Base-by-base conservation (phyloP, 1,140 invertebrate genomes). In the Adelges cooleyi region DNA sequence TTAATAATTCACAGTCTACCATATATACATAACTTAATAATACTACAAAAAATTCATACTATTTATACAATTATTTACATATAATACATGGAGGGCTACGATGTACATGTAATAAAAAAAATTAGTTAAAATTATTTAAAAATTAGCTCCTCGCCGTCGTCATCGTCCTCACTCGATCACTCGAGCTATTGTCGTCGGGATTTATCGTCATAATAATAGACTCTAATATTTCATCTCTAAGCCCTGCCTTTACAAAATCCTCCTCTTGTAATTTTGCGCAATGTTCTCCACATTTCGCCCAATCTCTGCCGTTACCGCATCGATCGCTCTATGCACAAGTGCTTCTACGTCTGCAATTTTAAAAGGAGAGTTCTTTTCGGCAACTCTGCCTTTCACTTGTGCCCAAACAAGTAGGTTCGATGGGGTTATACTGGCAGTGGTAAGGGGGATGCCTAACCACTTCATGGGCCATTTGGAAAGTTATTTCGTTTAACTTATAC, bases 381-480 rank as follows among this genome's bases (percentile, higher is more conserved):
- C 49, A 15, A 68, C 50, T 25, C 25, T 23, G 9, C 54, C 29
- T 46, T 76, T 75, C 10, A 70, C 65, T 48, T 72, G 59, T 18
- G 52, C 66, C 69, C 70, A 71, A 25, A 70, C 66, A 10, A 70
- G n/a, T n/a, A n/a, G n/a, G 22, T 65, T 72, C 71, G 22, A 72
- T 72, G 10, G 69, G 67, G 53, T 72, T 71, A 71, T n/a, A 49
- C 23, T 71, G 67, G 56, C 69, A 69, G 65, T 72, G 66, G 48
- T 72, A 72, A 51, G 69, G 70, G 6, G 70, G 71, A 11, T 71
- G 52, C 11, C 71, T 29, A 36, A 71, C 25, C 42, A 71, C 69
- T 65, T 65, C 67, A 25, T 71, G 67, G 20, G 68, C 69, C n/a
- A 44, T 23, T 25, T 42, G 46, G 20, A 38, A 15, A 18, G 68